Percentiles rank a stretch among this genome's conserved stretches.
phyloP scores from a whole-genome alignment of 2,888 invertebrate species.

The Chouioia cunea region DNA sequence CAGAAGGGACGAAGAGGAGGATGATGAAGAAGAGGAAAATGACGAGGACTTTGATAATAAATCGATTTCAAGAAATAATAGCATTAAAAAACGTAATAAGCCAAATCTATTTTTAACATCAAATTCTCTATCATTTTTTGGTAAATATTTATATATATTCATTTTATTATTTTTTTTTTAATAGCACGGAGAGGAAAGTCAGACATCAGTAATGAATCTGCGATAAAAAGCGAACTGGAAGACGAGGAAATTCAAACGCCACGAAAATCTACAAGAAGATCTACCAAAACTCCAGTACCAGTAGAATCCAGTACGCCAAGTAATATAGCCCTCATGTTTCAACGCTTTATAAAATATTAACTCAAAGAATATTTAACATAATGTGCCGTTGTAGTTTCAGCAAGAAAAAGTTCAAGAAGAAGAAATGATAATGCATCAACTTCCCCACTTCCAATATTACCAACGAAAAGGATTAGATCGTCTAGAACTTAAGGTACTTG shows the following conservation, averaged over 20 bases:
- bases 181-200: slow-evolving; percentile 38
- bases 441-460: slow-evolving; percentile 13
- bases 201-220: slow-evolving; percentile 14
- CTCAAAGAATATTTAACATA: background rate
- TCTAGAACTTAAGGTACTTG: slow-evolving; percentile 23
- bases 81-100: slow-evolving; percentile 39
- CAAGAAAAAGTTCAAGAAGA: slow-evolving; percentile 26
- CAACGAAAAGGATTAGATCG: slow-evolving; percentile 31
- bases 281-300: background rate
- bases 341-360: background rate
- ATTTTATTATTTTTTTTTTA: slow-evolving; percentile 23
- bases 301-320: slow-evolving; percentile 13
- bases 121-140: slow-evolving; percentile 3
- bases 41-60: slow-evolving; percentile 47
- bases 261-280: slow-evolving; percentile 25
- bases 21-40: slow-evolving; percentile 53
- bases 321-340: background rate
- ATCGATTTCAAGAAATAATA: slow-evolving; percentile 20
- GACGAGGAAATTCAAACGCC: slow-evolving; percentile 39
- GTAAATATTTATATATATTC: slow-evolving; percentile 7
- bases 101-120: slow-evolving; percentile 2
- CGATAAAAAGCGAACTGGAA: slow-evolving; percentile 43
- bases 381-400: background rate
- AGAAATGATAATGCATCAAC: slow-evolving; percentile 15
- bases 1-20: slow-evolving; percentile 36